phyloP scores from a whole-genome alignment of 2,113 vertebrate species.

The Rhegmatorhina hoffmannsi region DNA sequence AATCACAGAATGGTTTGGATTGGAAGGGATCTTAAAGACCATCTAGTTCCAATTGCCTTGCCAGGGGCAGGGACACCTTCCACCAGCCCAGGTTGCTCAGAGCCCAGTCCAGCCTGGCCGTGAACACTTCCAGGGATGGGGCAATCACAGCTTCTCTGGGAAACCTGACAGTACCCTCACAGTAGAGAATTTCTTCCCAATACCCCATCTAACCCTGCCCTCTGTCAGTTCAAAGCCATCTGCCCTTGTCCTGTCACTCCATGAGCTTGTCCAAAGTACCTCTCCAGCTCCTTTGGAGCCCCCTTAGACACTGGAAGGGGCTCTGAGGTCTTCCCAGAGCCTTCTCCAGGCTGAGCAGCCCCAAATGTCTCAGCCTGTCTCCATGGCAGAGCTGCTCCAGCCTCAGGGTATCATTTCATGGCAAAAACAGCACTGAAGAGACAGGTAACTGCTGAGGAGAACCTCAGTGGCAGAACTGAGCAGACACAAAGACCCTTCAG shows the following conservation, averaged over 20 bases:
- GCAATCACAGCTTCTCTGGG: background rate
- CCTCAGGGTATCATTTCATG: background rate
- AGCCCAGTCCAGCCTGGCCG: background rate
- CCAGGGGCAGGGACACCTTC: background rate
- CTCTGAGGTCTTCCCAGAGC: background rate
- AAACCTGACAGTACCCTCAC: background rate
- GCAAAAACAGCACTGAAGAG: background rate
- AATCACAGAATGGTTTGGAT: background rate
- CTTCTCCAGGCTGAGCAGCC: background rate
- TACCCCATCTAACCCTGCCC: rapidly evolving
- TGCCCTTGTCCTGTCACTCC: rapidly evolving
- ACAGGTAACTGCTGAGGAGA: background rate
- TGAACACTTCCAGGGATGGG: background rate
- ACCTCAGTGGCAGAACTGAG: rapidly evolving
- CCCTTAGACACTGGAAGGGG: background rate
- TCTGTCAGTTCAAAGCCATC: background rate
- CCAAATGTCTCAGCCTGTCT: background rate
- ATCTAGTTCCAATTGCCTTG: background rate
- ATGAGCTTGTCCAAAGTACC: rapidly evolving
- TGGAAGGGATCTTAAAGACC: background rate
- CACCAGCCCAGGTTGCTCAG: background rate
- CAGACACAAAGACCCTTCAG: background rate
- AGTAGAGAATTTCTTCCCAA: rapidly evolving
- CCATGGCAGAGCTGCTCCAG: background rate
- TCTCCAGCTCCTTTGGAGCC: background rate